Percentiles rank a stretch among this genome's conserved stretches.
phyloP scores from a whole-genome alignment of 2,797 vertebrate genomes.

The Protosalanx chinensis region DNA sequence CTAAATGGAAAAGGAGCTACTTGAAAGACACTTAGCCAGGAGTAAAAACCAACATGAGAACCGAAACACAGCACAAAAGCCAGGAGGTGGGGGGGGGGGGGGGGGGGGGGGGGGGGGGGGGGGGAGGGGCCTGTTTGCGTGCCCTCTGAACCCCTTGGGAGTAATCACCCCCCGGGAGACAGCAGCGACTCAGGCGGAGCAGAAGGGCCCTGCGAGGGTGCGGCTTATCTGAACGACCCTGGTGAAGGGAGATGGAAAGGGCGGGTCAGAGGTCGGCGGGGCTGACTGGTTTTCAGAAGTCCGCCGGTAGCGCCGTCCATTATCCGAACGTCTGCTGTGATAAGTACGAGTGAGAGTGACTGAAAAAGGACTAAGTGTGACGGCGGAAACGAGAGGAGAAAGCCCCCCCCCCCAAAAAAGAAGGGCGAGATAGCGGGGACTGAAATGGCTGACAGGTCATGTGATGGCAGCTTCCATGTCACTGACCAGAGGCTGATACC shows the following conservation, averaged over 20 bases:
- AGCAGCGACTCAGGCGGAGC: constrained; percentile 62
- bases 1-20: constrained; percentile 42
- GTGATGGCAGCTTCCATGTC: constrained; percentile 43
- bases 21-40: constrained; percentile 64
- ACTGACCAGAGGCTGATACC: constrained; percentile 37
- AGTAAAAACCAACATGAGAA: constrained; percentile 22
- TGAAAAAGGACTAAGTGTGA: constrained; percentile 57
- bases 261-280: constrained; percentile 69
- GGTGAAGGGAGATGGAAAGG: constrained; percentile 77
- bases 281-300: constrained; percentile 75
- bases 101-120: constrained; percentile 60
- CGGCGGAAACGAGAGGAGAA: constrained; percentile 67
- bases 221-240: constrained; percentile 71
- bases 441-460: constrained; percentile 59
- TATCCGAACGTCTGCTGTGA: constrained; percentile 75
- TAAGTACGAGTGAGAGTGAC: constrained; percentile 76
- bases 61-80: constrained; percentile 41
- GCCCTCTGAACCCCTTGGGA: constrained; percentile 68
- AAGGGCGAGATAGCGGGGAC: constrained; percentile 56
- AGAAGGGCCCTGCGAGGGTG: constrained; percentile 61
- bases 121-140: constrained; percentile 64
- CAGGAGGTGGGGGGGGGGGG: constrained; percentile 56
- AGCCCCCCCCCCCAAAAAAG: constrained; percentile 31
- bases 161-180: constrained; percentile 70
- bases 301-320: constrained; percentile 66